A percentile compares a stretch with the other conserved stretches of the same genome.
Conservation (phyloP, 2,797 vertebrate species). For the Micrastur ruficollis region DNA sequence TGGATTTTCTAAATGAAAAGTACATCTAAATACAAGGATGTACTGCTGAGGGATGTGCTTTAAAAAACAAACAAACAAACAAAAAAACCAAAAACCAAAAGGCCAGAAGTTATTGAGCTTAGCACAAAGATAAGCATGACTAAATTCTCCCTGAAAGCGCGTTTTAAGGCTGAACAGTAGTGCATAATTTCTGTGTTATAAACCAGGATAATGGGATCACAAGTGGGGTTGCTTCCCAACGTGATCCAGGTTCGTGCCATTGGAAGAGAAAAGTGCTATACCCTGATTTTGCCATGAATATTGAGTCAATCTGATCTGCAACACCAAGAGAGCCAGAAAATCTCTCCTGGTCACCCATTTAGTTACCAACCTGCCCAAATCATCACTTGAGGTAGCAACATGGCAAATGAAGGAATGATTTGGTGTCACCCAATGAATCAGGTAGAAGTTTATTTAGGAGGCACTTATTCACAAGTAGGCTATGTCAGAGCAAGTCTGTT, state of each 20-base stretch:
- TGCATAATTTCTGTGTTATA: not conserved
- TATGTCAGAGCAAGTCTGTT: not conserved
- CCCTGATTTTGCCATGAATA: not conserved
- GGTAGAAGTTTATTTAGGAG: not conserved
- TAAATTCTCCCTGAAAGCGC: not conserved
- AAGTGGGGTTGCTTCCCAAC: not conserved
- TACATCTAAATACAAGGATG: not conserved
- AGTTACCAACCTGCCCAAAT: not conserved
- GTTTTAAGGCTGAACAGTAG: not conserved
- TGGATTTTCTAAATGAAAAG: not conserved
- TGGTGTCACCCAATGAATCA: not conserved
- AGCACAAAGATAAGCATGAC: not conserved
- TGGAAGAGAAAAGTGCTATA: not conserved
- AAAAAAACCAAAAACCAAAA: not conserved
- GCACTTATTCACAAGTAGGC: not conserved
- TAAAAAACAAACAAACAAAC: not conserved
- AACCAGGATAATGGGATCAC: not conserved
- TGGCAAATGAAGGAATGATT: not conserved
- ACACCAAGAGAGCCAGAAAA: not conserved
- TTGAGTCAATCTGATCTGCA: not conserved
- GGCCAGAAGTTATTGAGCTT: not conserved
- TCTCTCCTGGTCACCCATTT: not conserved
- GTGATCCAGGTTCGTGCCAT: not conserved
- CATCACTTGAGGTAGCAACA: not conserved
- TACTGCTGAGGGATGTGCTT: not conserved